These are phyloP conservation scores for Decapterus maruadsi DNA, from an alignment of 2,797 vertebrate species.

Conservation along the genomic window DNA sequence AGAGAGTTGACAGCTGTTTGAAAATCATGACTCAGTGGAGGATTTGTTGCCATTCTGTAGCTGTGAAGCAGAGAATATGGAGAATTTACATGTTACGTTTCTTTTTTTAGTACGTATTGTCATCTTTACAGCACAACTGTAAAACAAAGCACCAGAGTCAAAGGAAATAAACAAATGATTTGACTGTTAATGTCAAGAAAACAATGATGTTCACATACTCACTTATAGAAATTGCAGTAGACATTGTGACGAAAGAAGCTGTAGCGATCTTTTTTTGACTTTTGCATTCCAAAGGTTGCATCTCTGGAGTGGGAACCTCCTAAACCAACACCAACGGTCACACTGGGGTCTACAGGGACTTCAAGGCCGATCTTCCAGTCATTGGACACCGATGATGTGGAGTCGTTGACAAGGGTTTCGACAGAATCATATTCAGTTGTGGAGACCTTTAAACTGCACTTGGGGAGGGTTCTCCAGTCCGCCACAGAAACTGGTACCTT, in stretches of 20 bases:
- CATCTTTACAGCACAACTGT: no score
- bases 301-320: constrained; percentile 68
- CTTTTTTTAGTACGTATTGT: no score
- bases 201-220: constrained; percentile 13
- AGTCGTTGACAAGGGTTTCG: constrained; percentile 65
- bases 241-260: constrained; percentile 70
- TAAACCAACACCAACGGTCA: neutral
- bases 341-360: neutral
- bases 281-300: constrained; percentile 51
- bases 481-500: constrained; percentile 71
- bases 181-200: neutral
- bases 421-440: constrained; percentile 64
- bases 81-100: neutral
- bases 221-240: constrained; percentile 72
- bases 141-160: no score
- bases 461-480: constrained; percentile 68
- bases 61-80: constrained; percentile 45
- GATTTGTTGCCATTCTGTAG: constrained; percentile 50
- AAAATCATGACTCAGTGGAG: constrained; percentile 55
- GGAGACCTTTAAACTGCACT: constrained; percentile 57
- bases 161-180: neutral
- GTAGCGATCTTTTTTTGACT: constrained; percentile 76
- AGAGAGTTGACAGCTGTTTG: constrained; percentile 39
- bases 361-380: constrained; percentile 69
- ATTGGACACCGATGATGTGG: constrained; percentile 57